Evolutionary conservation across 2,797 vertebrate species (phyloP), one percentile per base, ranked within the genome.

Genomic region (Lophotriccus pileatus): DNA sequence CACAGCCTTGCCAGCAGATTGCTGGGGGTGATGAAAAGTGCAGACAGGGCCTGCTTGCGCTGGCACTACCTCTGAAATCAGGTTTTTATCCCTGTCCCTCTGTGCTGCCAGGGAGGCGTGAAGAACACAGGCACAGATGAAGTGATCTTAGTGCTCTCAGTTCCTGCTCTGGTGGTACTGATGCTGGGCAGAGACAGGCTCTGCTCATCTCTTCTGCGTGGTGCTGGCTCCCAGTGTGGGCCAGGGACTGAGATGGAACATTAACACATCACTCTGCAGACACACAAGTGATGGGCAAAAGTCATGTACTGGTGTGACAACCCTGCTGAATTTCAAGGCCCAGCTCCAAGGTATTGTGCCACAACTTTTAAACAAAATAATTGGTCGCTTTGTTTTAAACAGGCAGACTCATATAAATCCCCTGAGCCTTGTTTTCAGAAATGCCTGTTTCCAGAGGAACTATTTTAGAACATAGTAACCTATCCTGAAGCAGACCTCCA

Each of bases 361-460:
- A 27, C 43, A 41, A 6, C 6, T 60, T 69, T 36, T 80, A 9
- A 70, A 34, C 32, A 24, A 63, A 46, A 27, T 59, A 43, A 21
- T 69, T 52, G 14, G 25, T 34, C 3, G 4, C 23, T 32, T 60
- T 43, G 50, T 84, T 94, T 60, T 75, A 56, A 77, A 90, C 3
- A 9, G 24, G 30, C 22, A 72, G 69, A 82, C 36, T 62, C 15
- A 8, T 32, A 25, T 39, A 32, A 23, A 43, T 60, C 49, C 37
- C 43, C 44, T 11, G 53, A 75, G 83, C 37, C 21, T 82, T 59
- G 43, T 75, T 90, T 91, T 72, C 62, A 78, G 76, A 88, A 90
- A 86, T 41, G 44, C 25, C 73, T 7, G 22, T 68, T 95, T 79
- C 52, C 64, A 41, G 49, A 77, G 44, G 41, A 85, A 16, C 85